Base-by-base conservation (phyloP, 1,140 invertebrate species). In the Ceratosolen solmsi region DNA sequence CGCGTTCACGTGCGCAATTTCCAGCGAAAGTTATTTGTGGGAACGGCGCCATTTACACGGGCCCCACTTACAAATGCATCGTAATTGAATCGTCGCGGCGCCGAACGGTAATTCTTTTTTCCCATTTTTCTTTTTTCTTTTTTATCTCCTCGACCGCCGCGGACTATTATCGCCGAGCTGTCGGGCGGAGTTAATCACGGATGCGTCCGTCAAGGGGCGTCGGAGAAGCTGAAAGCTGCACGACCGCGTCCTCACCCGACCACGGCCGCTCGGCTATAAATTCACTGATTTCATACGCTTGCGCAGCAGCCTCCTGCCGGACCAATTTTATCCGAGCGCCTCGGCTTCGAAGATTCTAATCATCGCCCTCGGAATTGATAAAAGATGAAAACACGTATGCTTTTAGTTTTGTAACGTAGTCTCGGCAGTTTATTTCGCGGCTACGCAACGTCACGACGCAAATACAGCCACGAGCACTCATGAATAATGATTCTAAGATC, bases 291-390 rank as follows among this genome's bases (percentile, higher is more conserved):
- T 58, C 54, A 8, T 46, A 46, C 41, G 17, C 54, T 58, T 20
- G 54, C 5, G 36, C 63, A 38, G 20, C 65, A n/a, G 65, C 65
- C 4, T 15, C 25, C 58, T 25, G 17, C 1, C 41, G 22, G 15
- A 77, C 75, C 75, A 51, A 65, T 65, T 77, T 77, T n/a, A 63
- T 30, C 36, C n/a, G 20, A 63, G 9, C 41, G 25, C 38, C 27
- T 22, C 56, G 27, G n/a, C 75, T 0, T n/a, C n/a, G 5, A 27
- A 65, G 60, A 77, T 77, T 51, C 58, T 51, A 77, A 77, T 77
- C 75, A 38, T 3, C 17, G 4, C 41, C 41, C 41, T 46, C 7
- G 75, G 60, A 60, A 76, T 76, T 25, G n/a, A n/a, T 46, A 38
- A 63, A 46, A 76, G 13, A 63, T 1, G 56, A 77, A 22, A 49